Base-by-base conservation (phyloP, 2,888 invertebrate species). In the Cristatella mucedo region DNA sequence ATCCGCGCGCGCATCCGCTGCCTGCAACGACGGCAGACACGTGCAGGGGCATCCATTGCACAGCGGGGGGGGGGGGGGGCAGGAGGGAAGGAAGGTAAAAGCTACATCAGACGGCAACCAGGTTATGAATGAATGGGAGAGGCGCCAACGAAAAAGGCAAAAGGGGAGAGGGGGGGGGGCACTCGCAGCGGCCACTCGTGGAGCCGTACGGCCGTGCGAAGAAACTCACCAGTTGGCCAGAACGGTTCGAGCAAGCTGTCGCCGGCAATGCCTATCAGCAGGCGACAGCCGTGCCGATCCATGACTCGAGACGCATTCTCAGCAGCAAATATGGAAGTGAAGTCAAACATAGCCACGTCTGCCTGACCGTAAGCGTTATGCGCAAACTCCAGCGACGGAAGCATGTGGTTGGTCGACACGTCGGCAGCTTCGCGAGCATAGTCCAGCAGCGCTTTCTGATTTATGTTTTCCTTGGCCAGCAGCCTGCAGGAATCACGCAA, bases 331-430 rank as follows among this genome's bases (percentile, higher is more conserved):
- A 97, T 87, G 1, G 89, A 89, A 0, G 97, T 97, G 64, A 97
- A 97, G 68, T 97, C 97, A 66, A 97, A 97, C 76, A 95, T 82
- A 31, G 93, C 89, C 2, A 95, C 86, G 67, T 97, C 95, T 13
- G 91, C 85, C 62, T 87, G 85, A 1, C 89, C 89, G 62, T 87
- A 89, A 68, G 93, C 91, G 70, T 97, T 97, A 11, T 91, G 80
- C 1, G 95, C 93, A 68, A 91, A 97, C 66, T 93, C 89, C 51
- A 81, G 70, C 56, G 53, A 43, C 13, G 61, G 61, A 41, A 66
- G 54, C 47, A 54, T 50, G 40, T 59, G 50, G 44, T 59, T 53
- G 48, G 63, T 57, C 32, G 57, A 54, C 51, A 64, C 93, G 50
- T 84, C 78, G 2, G 95, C 95, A 0, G 95, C 95, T 63, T 93